Conservation (phyloP, 1,140 invertebrate genomes). For the Centruroides sculpturatus region DNA sequence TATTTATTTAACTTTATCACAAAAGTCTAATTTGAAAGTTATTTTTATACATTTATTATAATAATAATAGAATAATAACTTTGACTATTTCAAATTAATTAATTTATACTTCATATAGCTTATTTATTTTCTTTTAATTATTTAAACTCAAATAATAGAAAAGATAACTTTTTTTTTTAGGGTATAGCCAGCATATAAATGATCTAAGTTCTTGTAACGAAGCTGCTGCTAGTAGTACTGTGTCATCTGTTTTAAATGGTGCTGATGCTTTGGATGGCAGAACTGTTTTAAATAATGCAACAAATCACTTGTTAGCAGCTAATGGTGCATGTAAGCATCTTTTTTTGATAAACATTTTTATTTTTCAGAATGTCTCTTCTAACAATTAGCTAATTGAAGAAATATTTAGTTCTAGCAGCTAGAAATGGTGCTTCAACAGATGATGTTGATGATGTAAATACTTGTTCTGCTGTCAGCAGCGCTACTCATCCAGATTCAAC, state of each 20-base stretch:
- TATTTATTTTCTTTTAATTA: too few species aligned
- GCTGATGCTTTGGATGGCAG: slow-evolving; percentile 6
- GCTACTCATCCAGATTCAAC: slow-evolving; percentile 14
- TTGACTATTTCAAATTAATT: too few species aligned
- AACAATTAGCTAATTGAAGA: too few species aligned
- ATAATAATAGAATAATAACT: too few species aligned
- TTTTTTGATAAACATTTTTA: not conserved
- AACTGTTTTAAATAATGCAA: slow-evolving; percentile 4
- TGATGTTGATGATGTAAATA: slow-evolving; percentile 8
- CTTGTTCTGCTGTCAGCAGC: slow-evolving; percentile 11
- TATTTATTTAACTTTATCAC: too few species aligned
- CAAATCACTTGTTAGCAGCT: slow-evolving; percentile 7
- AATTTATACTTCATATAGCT: too few species aligned
- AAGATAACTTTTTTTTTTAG: not conserved
- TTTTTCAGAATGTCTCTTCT: not conserved
- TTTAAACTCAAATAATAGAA: not conserved
- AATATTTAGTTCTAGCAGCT: too few species aligned
- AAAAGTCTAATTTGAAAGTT: too few species aligned
- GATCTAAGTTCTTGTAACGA: slow-evolving; percentile 11
- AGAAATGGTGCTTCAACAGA: too few species aligned
- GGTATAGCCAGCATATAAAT: slow-evolving; percentile 5
- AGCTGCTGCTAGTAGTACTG: slow-evolving; percentile 6
- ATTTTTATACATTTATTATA: too few species aligned
- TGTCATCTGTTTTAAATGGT: slow-evolving; percentile 8
- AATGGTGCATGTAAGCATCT: slow-evolving; percentile 4